Conservation (phyloP, 2,797 vertebrate species). For the Alauda arvensis region DNA sequence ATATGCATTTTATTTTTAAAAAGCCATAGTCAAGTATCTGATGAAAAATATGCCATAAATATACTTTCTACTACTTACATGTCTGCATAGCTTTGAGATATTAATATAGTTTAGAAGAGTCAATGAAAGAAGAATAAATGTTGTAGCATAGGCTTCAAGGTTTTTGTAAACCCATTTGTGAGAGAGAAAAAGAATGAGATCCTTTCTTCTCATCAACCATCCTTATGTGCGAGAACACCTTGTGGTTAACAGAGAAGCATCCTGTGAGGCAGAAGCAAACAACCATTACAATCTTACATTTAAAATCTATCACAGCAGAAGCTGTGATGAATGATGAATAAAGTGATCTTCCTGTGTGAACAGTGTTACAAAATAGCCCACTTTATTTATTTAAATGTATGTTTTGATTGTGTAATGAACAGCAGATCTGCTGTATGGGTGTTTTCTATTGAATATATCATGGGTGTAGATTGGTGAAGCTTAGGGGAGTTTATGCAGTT, state of each 20-base stretch:
- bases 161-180: accelerated
- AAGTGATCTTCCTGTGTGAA: neutral
- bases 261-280: neutral
- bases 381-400: neutral
- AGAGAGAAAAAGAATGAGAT: neutral
- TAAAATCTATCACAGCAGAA: neutral
- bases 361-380: neutral
- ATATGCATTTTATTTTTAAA: neutral
- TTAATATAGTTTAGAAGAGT: neutral
- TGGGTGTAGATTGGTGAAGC: neutral
- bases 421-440: neutral
- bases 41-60: neutral
- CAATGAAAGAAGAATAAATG: neutral
- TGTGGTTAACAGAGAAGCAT: neutral
- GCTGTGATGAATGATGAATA: neutral
- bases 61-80: neutral
- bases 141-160: neutral
- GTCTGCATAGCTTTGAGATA: neutral
- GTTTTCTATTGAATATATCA: neutral
- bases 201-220: neutral
- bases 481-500: neutral
- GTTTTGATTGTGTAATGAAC: neutral
- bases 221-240: neutral
- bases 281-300: neutral
- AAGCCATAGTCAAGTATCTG: neutral